Conservation (phyloP, 2,113 vertebrate genomes). For the Columbina picui region DNA sequence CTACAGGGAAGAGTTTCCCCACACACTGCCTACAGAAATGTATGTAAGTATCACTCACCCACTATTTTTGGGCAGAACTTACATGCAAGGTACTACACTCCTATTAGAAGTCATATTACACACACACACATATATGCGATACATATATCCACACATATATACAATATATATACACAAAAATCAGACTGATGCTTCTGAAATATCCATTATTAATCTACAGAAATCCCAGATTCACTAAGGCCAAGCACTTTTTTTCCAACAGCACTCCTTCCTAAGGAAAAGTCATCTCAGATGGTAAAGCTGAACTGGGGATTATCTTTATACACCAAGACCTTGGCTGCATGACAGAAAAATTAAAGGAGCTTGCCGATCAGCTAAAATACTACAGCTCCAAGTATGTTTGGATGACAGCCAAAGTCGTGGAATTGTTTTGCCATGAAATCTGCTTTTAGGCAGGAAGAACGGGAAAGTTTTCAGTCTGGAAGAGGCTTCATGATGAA, state of each 20-base stretch:
- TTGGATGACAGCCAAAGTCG: slow-evolving; percentile 61
- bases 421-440: slow-evolving; percentile 70
- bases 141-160: background rate
- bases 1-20: background rate
- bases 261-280: background rate
- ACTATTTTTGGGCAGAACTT: background rate
- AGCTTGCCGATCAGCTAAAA: slow-evolving; percentile 32
- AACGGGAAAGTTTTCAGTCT: slow-evolving; percentile 56
- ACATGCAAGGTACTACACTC: background rate
- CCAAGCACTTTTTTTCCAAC: background rate
- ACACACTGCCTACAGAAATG: background rate
- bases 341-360: slow-evolving; percentile 59
- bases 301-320: slow-evolving; percentile 37
- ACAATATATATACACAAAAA: background rate
- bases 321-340: slow-evolving; percentile 28
- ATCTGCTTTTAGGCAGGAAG: slow-evolving; percentile 67
- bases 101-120: background rate
- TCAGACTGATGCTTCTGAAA: background rate
- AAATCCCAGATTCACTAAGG: background rate
- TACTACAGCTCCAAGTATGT: slow-evolving; percentile 29
- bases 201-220: background rate
- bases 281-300: background rate
- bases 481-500: slow-evolving; percentile 40
- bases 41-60: background rate
- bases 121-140: background rate